Percentiles rank a stretch among this genome's conserved stretches.
These are phyloP conservation scores for Mactromeris polynyma DNA, from an alignment of 2,888 invertebrate genomes.

Conservation along the genomic window DNA sequence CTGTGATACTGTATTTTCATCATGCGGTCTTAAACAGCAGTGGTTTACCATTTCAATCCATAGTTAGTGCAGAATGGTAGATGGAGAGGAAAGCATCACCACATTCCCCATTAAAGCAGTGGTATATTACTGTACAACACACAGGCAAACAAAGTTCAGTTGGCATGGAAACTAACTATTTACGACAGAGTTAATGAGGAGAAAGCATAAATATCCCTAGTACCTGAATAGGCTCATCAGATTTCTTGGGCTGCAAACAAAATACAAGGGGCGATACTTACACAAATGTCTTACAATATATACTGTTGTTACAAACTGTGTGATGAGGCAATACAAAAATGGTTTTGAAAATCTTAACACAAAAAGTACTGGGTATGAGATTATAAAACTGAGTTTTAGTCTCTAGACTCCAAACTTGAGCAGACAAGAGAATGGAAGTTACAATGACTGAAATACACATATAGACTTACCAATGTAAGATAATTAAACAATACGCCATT, in stretches of 20 bases:
- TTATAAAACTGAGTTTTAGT: too few relatives aligned
- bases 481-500: too few relatives aligned
- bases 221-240: slow-evolving; percentile 35
- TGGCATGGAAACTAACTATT: background rate
- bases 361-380: too few relatives aligned
- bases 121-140: background rate
- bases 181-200: background rate
- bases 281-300: slow-evolving; percentile 4
- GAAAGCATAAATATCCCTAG: background rate
- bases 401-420: too few relatives aligned
- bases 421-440: too few relatives aligned
- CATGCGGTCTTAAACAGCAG: background rate
- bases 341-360: background rate
- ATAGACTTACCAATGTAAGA: too few relatives aligned
- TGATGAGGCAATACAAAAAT: background rate
- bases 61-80: background rate
- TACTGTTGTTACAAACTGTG: slow-evolving; percentile 1
- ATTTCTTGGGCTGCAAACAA: slow-evolving; percentile 69
- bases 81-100: background rate
- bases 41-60: background rate
- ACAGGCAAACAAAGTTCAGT: background rate
- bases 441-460: too few relatives aligned
- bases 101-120: background rate
- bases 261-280: slow-evolving; percentile 39
- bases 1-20: too few relatives aligned